Base-by-base conservation (phyloP, 2,888 invertebrate genomes). In the Rhyacophila evoluta region DNA sequence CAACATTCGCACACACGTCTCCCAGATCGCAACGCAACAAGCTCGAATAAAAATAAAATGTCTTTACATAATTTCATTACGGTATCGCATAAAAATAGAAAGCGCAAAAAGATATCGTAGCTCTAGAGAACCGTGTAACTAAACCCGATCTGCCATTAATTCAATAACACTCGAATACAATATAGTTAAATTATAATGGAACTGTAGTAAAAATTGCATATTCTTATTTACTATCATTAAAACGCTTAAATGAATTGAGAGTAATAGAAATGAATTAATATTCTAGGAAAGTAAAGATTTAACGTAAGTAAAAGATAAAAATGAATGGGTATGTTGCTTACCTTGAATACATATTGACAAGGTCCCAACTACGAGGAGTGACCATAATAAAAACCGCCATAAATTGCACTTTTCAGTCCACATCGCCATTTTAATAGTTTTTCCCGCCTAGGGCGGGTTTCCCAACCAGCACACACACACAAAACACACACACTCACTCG, bases 11-110 rank as follows among this genome's bases (percentile, higher is more conserved):
- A 67, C 70, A 72, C 75, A 33, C 72, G 74, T 77, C 77, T 77
- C 80, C 79, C 79, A 79, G 78, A 74, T 38, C 79, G 69, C 77
- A 77, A 74, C 79, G 67, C 67, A 68, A 79, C 69, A 33, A 69
- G 78, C 76, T 73, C 72, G 81, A 72, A 81, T 79, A 37, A 74
- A 81, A 81, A 81, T 81, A 81, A 86, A 87, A 87, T 88, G 88
- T 89, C 89, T 90, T 89, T 89, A 90, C 89, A 89, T 89, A 89
- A 89, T 89, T 89, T 89, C 88, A 89, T 88, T 89, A 88, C 89
- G 89, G 88, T 89, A 88, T 87, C 86, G 86, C 85, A 87, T 87
- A 86, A 88, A 89, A 90, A 90, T 90, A 90, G 89, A 77, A 86
- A 83, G 83, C 86, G 85, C 69, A 74, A 74, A 78, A 71, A 39